A percentile compares a stretch with the other conserved stretches of the same genome.
phyloP scores from a whole-genome alignment of 2,888 invertebrate species.

The Leptinotarsa peninsularis region DNA sequence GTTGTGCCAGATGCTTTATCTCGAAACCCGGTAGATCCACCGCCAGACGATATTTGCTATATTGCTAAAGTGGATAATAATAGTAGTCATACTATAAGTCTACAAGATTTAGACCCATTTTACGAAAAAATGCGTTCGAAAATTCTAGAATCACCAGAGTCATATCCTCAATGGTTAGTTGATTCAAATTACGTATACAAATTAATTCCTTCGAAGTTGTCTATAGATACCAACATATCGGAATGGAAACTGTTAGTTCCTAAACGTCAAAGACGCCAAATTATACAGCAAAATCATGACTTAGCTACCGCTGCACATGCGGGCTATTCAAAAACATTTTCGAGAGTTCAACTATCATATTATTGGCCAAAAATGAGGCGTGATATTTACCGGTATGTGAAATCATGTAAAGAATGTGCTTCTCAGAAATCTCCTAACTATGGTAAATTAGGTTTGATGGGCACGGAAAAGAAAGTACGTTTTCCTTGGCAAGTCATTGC shows the following conservation, averaged over 20 bases:
- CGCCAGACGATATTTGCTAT: slow-evolving; percentile 6
- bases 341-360: no score
- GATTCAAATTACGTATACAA: slow-evolving; percentile 18
- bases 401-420: slow-evolving; percentile 42
- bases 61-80: background rate
- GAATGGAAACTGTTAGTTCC: slow-evolving; percentile 39
- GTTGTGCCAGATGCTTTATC: slow-evolving; percentile 34
- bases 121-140: slow-evolving; percentile 24
- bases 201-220: slow-evolving; percentile 22
- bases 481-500: slow-evolving; percentile 45
- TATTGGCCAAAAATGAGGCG: slow-evolving; percentile 17
- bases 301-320: no score
- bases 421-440: slow-evolving; percentile 42
- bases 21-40: slow-evolving; percentile 25
- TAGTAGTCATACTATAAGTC: slow-evolving; percentile 19
- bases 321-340: no score
- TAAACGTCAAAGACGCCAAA: slow-evolving; percentile 34
- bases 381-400: slow-evolving; percentile 40
- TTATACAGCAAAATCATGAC: slow-evolving; percentile 40
- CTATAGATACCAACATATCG: slow-evolving; percentile 34
- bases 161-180: no score
- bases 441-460: slow-evolving; percentile 45
- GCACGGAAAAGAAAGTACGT: slow-evolving; percentile 36
- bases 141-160: no score
- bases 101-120: slow-evolving; percentile 30